Conservation (phyloP, 2,113 vertebrate genomes). For the Pseudopodoces humilis region DNA sequence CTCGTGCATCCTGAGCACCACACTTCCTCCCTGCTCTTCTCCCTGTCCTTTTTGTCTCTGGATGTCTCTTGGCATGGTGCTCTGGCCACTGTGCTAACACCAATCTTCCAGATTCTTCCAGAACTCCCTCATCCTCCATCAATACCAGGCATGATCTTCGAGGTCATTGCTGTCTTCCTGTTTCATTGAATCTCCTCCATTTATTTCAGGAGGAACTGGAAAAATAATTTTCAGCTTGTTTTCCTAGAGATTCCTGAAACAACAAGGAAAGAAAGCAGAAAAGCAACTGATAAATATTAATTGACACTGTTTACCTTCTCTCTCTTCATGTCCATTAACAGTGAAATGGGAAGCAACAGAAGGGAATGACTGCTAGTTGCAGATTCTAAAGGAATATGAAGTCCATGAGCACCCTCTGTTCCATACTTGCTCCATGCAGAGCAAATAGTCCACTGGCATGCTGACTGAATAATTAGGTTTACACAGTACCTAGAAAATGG, state of each 20-base stretch:
- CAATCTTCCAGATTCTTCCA: not conserved
- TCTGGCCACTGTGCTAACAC: not conserved
- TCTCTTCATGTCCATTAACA: not conserved
- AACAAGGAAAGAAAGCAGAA: not conserved
- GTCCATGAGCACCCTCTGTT: not conserved
- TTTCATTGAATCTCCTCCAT: not conserved
- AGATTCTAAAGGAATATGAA: not conserved
- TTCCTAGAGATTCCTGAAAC: not conserved
- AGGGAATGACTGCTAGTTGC: not conserved
- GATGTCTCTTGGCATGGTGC: not conserved
- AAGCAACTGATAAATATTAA: not conserved
- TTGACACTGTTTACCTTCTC: not conserved
- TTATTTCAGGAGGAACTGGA: not conserved
- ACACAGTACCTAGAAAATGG: not conserved
- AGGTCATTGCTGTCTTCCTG: not conserved
- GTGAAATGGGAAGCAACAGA: not conserved
- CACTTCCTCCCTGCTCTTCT: not conserved
- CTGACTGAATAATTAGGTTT: conserved; percentile 14
- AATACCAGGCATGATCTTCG: not conserved
- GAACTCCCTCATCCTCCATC: not conserved
- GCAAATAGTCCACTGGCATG: conserved; percentile 1
- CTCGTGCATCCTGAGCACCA: not conserved
- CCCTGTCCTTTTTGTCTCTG: not conserved
- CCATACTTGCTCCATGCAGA: not conserved
- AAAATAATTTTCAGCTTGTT: not conserved